phyloP scores from a whole-genome alignment of 2,797 vertebrate species.

The Phataginus tricuspis region DNA sequence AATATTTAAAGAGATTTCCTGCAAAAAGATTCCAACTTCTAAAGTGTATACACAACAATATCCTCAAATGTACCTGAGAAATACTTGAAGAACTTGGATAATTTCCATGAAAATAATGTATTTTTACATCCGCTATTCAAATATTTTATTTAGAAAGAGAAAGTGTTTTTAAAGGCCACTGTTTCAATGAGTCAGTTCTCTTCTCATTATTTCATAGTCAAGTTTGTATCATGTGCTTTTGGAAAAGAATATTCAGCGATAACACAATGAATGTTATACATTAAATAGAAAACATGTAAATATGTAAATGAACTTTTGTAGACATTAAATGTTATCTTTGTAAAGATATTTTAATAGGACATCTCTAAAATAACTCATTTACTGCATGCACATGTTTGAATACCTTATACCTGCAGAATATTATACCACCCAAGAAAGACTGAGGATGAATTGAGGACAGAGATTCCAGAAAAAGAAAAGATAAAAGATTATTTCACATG shows the following conservation, averaged over 20 bases:
- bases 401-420: background rate
- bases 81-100: conserved; percentile 12
- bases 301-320: background rate
- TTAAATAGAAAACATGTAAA: background rate
- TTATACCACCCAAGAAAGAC: background rate
- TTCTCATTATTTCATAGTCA: background rate
- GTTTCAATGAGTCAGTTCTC: background rate
- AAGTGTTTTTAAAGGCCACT: background rate
- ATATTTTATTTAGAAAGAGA: background rate
- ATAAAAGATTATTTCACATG: background rate
- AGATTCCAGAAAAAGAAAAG: background rate
- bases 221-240: background rate
- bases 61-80: background rate
- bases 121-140: background rate
- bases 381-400: background rate
- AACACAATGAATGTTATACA: background rate
- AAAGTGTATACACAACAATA: background rate
- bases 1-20: conserved; percentile 23
- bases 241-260: background rate
- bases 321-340: background rate
- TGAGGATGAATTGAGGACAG: background rate
- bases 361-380: background rate
- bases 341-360: background rate
- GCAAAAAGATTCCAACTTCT: background rate
- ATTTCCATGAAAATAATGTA: background rate